Conservation (phyloP, 2,888 invertebrate species). For the Anaspis maculata region DNA sequence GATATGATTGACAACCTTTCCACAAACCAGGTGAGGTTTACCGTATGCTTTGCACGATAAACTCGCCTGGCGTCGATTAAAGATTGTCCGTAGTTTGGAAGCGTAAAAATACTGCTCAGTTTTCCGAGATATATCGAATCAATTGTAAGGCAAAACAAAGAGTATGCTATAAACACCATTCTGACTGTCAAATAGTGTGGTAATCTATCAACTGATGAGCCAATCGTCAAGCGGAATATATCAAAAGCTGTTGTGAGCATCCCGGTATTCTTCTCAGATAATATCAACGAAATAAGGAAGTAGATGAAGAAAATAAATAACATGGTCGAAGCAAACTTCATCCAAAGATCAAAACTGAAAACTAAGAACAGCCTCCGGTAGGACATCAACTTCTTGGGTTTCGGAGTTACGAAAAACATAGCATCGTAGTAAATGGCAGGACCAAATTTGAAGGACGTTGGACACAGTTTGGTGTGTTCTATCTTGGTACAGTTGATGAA, state of each 20-base stretch:
- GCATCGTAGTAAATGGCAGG: constrained; percentile 16
- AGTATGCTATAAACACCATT: constrained; percentile 13
- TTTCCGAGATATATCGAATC: constrained; percentile 19
- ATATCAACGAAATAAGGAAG: neutral
- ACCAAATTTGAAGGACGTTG: constrained; percentile 10
- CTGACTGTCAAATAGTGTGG: constrained; percentile 5
- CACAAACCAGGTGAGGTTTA: neutral
- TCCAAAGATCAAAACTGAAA: neutral
- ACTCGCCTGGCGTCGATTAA: constrained; percentile 6
- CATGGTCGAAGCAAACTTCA: neutral
- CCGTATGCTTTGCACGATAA: no score
- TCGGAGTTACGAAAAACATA: constrained; percentile 7
- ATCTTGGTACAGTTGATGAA: constrained; percentile 21
- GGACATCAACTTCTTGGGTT: constrained; percentile 8
- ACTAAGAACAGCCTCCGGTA: constrained; percentile 14
- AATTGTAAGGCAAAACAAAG: constrained; percentile 14
- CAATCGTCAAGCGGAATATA: neutral
- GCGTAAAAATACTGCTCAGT: constrained; percentile 19
- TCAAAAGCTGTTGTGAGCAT: neutral
- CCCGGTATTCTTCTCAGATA: neutral
- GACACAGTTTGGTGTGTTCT: neutral
- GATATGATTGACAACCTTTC: neutral
- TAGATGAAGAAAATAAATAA: neutral
- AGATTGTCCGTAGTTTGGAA: constrained; percentile 8
- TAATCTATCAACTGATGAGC: neutral